Evolutionary conservation across 2,888 invertebrate species (phyloP), one percentile per base, ranked within the genome.

Genomic region (Shargacucullia verbasci): DNA sequence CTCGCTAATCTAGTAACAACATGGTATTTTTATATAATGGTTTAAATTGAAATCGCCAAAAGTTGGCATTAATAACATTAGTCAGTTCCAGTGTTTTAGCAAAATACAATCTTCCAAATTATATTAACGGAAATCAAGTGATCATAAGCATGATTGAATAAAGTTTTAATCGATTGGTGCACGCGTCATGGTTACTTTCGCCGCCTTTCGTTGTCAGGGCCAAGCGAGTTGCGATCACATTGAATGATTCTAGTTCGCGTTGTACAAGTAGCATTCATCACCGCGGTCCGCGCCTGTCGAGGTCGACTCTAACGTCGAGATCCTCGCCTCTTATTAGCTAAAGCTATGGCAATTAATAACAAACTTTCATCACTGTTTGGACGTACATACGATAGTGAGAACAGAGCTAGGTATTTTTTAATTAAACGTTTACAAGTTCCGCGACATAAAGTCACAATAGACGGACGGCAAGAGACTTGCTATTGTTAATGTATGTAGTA

Each of bases 191-290:
- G 80, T 80, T 84, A 91, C 92, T 92, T 92, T 92, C 91, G 90
- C 91, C 87, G 84, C 88, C 83, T 90, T 90, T 89, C 89, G 87
- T 88, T 84, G 88, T 83, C 89, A 89, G 83, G 88, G 88, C 83
- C 85, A 84, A 75, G 66, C 60, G 77, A 79, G 69, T 77, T 75
- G 73, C 69, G 64, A 74, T 57, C 78, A 77, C 82, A 82, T 84
- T 82, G 79, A 82, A 78, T 77, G 76, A 72, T 73, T 78, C 73
- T 76, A 76, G 77, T 70, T 72, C 75, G 71, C 75, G 72, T 67
- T 72, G 73, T 64, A n/a, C n/a, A n/a, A 62, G 75, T 70, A 73
- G 78, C 81, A 85, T 84, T 82, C 80, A 84, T 86, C 84, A 84
- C 70, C 71, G 54, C 46, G 62, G 39, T 70, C 71, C 71, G 63